Base-by-base conservation (phyloP, 2,888 invertebrate genomes). In the Arrhopalites spinosus region DNA sequence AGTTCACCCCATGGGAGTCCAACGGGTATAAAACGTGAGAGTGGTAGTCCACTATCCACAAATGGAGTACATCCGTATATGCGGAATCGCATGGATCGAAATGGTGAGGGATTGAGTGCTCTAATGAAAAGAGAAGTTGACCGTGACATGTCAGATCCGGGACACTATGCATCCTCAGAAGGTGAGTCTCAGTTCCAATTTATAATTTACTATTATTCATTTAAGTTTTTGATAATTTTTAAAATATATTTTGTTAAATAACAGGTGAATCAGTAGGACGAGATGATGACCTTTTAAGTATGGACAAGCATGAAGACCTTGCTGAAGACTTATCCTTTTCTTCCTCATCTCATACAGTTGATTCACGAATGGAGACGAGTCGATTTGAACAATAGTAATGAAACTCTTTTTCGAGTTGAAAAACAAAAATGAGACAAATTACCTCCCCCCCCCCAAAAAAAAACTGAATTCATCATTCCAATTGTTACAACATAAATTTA, bases 301-400 rank as follows among this genome's bases (percentile, higher is more conserved):
- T 80, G 73, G 82, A 81, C 67, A 83, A 83, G 70, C 80, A 80
- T 63, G 83, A 83, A 77, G 83, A 83, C 74, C 78, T 83, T 20
- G 83, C 83, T 1, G 83, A 83, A 76, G 83, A 83, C 76, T 80
- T 83, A 63, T 83, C 83, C 71, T 83, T 82, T 69, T 79, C 82
- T 23, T 81, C 83, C 30, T 81, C 81, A 56, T 80, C 81, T 61
- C 81, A 81, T 61, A 67, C 78, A 15, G 64, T 73, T 2, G 78
- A 78, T 53, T 70, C 78, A 1, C 27, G 78, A 45, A 59, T 66
- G 23, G 75, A 76, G 29, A 30, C 66, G 1, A 80, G 74, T 74
- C 78, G 82, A 75, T 80, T 81, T 76, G 83, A 83, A 79, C 81
- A 83, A 81, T 83, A 81, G 78, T 79, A 59, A n/a, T 36, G 36